These are phyloP conservation scores for Xylocopa sonorina DNA, from an alignment of 1,140 invertebrate genomes.

Conservation along the genomic window DNA sequence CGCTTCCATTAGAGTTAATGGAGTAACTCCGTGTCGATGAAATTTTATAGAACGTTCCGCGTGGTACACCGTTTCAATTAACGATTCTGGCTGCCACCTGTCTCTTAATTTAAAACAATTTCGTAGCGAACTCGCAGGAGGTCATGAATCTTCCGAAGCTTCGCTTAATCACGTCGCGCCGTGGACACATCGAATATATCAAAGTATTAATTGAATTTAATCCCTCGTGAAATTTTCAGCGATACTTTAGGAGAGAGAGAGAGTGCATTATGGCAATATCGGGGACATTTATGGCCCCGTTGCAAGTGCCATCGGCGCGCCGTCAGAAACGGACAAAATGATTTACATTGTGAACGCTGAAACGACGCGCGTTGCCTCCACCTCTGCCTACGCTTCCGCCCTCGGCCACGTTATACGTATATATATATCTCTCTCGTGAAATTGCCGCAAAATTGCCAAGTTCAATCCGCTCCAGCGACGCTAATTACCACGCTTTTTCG, in stretches of 20 bases:
- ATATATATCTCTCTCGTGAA: constrained; percentile 41
- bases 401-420: too few relatives aligned
- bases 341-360: constrained; percentile 54
- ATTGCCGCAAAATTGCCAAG: constrained; percentile 58
- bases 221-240: constrained; percentile 44
- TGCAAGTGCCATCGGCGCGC: constrained; percentile 47
- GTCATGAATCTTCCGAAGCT: not conserved
- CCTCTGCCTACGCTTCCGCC: not conserved
- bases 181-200: not conserved
- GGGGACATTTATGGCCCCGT: constrained; percentile 43
- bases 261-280: constrained; percentile 41
- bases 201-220: constrained; percentile 25
- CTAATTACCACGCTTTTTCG: constrained; percentile 42
- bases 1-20: too few relatives aligned
- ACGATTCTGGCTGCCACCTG: too few relatives aligned
- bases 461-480: constrained; percentile 43
- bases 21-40: too few relatives aligned
- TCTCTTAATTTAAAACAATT: not conserved
- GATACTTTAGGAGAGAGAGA: constrained; percentile 24
- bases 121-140: not conserved
- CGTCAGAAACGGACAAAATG: constrained; percentile 52
- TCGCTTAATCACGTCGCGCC: not conserved
- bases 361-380: not conserved
- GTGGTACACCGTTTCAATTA: too few relatives aligned
- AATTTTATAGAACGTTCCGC: too few relatives aligned